A percentile compares a stretch with the other conserved stretches of the same genome.
These are phyloP conservation scores for Nowickia ferox DNA, from an alignment of 2,888 invertebrate species.

Conservation along the genomic window DNA sequence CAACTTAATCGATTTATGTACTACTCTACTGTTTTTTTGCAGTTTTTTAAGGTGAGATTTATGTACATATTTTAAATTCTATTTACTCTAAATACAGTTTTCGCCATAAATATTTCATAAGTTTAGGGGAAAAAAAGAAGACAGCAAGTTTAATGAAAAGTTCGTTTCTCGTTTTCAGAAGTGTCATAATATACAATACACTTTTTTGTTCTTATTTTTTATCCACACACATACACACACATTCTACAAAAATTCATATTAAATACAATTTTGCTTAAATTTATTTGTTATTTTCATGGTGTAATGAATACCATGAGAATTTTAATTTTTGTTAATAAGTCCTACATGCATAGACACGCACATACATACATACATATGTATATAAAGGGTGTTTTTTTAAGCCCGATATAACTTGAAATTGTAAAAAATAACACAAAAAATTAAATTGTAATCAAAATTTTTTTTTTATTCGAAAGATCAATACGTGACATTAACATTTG, in stretches of 20 bases:
- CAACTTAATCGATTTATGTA: slow-evolving; percentile 21
- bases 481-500: too few species aligned
- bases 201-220: background rate
- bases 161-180: background rate
- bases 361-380: background rate
- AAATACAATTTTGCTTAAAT: slow-evolving; percentile 26
- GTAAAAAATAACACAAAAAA: too few species aligned
- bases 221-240: background rate
- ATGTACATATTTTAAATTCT: slow-evolving; percentile 52
- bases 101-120: slow-evolving; percentile 39
- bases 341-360: background rate
- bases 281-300: slow-evolving; percentile 47
- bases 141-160: background rate
- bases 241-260: background rate
- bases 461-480: too few species aligned
- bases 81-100: slow-evolving; percentile 68
- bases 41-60: slow-evolving; percentile 8
- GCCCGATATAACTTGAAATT: too few species aligned
- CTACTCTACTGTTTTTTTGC: slow-evolving; percentile 6
- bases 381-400: too few species aligned
- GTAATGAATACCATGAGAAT: slow-evolving; percentile 48
- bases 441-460: too few species aligned
- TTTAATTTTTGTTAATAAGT: slow-evolving; percentile 37
- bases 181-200: slow-evolving; percentile 8
- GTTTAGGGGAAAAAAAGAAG: background rate